Evolutionary conservation across 2,888 invertebrate species (phyloP).

Genomic region (Drosophila fulvimacula): DNA sequence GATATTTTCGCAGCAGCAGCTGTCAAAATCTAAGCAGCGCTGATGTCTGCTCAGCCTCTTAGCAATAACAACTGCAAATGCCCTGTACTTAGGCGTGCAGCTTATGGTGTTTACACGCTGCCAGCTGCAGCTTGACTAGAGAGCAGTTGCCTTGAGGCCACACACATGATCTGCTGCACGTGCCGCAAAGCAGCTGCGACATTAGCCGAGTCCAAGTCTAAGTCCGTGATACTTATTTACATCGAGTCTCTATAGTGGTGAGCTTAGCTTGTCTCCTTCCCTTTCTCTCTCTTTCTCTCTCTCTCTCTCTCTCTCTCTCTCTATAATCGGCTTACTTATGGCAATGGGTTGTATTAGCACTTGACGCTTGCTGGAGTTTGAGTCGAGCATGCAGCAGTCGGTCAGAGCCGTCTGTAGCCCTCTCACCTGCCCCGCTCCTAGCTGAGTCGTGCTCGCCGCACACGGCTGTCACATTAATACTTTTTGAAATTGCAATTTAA

Average conservation of each 20-base stretch:
- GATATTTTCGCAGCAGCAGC: constrained; percentile 2
- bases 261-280: neutral
- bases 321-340: constrained; percentile 1
- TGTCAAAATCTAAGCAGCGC: constrained; percentile 3
- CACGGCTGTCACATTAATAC: constrained; percentile 66
- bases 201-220: too few relatives aligned
- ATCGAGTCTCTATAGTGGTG: neutral
- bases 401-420: neutral
- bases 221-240: neutral
- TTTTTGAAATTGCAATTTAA: constrained; percentile 69
- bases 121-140: neutral
- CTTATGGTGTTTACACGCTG: neutral
- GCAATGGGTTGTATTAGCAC: neutral
- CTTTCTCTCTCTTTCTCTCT: neutral
- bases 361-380: neutral
- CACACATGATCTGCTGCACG: neutral
- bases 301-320: neutral
- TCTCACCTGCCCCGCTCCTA: neutral
- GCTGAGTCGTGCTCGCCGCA: constrained; percentile 11
- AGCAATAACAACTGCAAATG: neutral
- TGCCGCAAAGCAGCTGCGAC: neutral
- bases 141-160: neutral
- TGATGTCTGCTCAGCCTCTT: neutral
- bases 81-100: neutral
- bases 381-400: constrained; percentile 5